Percentiles rank a stretch among this genome's conserved stretches.
phyloP scores from a whole-genome alignment of 2,888 invertebrate species.

The Stenotaenia linearis region DNA sequence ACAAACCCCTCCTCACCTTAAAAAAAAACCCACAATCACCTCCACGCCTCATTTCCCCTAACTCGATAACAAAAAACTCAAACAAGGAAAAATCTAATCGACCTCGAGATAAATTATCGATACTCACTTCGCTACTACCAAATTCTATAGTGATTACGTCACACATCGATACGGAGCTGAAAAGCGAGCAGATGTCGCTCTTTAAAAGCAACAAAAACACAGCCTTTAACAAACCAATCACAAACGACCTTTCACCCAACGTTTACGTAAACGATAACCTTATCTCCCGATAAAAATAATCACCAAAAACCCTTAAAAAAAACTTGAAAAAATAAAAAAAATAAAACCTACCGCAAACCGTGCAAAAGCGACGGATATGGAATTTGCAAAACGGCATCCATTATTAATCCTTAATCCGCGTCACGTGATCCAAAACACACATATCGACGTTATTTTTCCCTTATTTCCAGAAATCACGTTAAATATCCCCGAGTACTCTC shows the following conservation, averaged over 20 bases:
- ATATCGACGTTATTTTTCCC: too few relatives aligned
- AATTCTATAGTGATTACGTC: neutral
- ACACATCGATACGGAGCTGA: neutral
- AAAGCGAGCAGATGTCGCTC: neutral
- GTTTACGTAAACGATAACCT: neutral
- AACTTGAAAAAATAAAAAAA: neutral
- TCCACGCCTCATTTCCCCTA: too few relatives aligned
- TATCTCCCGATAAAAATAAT: neutral
- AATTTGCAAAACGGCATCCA: conserved; percentile 29
- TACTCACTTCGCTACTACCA: neutral
- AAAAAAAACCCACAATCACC: too few relatives aligned
- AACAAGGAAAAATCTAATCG: neutral
- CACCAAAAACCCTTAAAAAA: neutral
- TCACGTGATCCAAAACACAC: neutral
- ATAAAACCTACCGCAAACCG: conserved; percentile 26
- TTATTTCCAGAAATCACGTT: neutral
- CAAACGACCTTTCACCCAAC: neutral
- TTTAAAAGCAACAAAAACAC: neutral
- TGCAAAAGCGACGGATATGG: neutral
- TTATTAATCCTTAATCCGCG: conserved; percentile 6
- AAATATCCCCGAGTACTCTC: neutral
- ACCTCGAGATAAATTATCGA: neutral
- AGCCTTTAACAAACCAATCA: neutral
- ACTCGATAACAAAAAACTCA: too few relatives aligned
- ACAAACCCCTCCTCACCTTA: too few relatives aligned